Percentiles rank a stretch among this genome's conserved stretches.
Conservation (phyloP, 2,113 vertebrate genomes). For the Pygoscelis adeliae region DNA sequence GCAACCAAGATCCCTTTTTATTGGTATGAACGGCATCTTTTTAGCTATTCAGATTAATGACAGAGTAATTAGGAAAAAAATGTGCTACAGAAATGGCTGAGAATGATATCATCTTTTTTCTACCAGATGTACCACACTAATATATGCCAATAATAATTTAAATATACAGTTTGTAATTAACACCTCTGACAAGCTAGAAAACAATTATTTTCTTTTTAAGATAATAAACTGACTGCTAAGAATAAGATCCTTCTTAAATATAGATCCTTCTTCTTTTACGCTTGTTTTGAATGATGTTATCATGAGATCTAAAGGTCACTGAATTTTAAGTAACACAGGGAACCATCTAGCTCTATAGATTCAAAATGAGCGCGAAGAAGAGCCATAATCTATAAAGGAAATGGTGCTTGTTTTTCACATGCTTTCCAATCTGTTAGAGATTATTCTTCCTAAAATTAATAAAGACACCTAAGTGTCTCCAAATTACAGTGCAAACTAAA, state of each 20-base stretch:
- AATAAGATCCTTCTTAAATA: neutral
- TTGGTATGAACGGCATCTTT: neutral
- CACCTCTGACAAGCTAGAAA: slow-evolving; percentile 26
- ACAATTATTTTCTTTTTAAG: slow-evolving; percentile 35
- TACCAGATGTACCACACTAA: neutral
- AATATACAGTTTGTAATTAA: slow-evolving; percentile 46
- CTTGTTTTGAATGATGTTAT: neutral
- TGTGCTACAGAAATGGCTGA: slow-evolving; percentile 6
- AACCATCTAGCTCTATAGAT: neutral
- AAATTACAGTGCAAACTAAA: neutral
- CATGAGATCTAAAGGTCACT: neutral
- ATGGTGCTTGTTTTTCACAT: neutral
- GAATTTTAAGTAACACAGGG: neutral
- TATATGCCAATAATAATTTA: slow-evolving; percentile 19
- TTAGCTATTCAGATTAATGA: slow-evolving; percentile 49
- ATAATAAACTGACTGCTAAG: neutral
- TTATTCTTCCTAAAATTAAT: neutral
- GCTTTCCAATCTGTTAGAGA: neutral
- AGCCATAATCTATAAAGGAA: neutral
- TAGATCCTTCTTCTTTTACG: neutral
- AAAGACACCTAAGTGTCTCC: neutral
- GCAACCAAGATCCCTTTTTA: slow-evolving; percentile 13
- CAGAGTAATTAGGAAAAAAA: slow-evolving; percentile 12
- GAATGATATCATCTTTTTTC: slow-evolving; percentile 1
- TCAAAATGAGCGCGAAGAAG: neutral